Evolutionary conservation across 2,113 vertebrate genomes (phyloP), one percentile per base, ranked within the genome.

Genomic region (Clarias magur): DNA sequence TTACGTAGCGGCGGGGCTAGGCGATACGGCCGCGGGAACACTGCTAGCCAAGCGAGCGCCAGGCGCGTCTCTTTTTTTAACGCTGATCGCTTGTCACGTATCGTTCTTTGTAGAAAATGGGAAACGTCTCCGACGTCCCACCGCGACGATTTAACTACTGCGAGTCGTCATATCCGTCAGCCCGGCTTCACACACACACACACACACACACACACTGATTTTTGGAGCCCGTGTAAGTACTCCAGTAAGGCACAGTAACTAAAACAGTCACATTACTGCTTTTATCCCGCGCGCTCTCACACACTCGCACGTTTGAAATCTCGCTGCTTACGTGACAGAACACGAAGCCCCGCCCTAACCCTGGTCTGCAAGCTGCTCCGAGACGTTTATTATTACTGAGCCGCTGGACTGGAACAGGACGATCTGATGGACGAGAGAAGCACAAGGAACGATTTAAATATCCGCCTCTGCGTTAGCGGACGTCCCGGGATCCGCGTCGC

Each of bases 161-260:
- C 3, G n/a, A 15, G n/a, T 15, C 15, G 72, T n/a, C 0, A 12
- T 56, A 16, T 78, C 48, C 27, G 48, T 16, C 75, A 27, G 23
- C 48, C 75, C 25, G 3, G 13, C 1, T 2, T 48, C 4, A 15
- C 27, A 2, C 17, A 70, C n/a, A 1, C 4, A 17, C 27, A 34
- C 4, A 15, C 27, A 2, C 17, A 70, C n/a, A 1, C 4, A 17
- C 27, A 34, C 15, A 17, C 75, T 27, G 48, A 25, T 30, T n/a
- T 56, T 1, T 79, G 48, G 25, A 25, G 23, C n/a, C 8, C 11
- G 30, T 15, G 12, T n/a, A n/a, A n/a, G n/a, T n/a, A 81, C 68
- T 92, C 92, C 93, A 93, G 86, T 95, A 96, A 96, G 95, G 95
- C 95, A 96, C 95, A 91, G 95, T 94, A 93, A 95, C 94, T 90